phyloP scores from a whole-genome alignment of 1,140 invertebrate genomes.

The Microplitis demolitor region DNA sequence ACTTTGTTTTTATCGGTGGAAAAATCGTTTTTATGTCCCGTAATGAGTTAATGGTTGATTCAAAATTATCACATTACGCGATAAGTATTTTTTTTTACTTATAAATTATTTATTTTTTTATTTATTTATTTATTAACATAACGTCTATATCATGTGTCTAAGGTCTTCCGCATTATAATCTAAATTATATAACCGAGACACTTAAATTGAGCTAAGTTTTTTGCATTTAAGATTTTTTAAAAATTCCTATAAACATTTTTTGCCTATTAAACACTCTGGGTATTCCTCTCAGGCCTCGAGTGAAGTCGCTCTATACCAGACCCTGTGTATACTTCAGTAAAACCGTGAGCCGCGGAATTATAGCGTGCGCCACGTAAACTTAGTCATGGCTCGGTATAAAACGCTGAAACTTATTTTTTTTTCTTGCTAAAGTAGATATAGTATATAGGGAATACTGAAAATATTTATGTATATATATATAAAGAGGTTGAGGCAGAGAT shows the following conservation, averaged over 20 bases:
- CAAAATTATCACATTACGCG: neutral
- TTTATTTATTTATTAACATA: too few relatives aligned
- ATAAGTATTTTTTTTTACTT: neutral
- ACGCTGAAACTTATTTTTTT: neutral
- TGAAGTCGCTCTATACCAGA: too few relatives aligned
- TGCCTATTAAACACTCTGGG: neutral
- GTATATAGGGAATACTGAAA: neutral
- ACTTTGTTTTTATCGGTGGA: neutral
- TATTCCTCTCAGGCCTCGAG: neutral
- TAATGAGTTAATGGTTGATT: constrained; percentile 14
- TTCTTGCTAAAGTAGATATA: neutral
- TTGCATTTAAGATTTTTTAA: too few relatives aligned
- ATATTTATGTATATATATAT: too few relatives aligned
- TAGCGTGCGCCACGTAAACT: constrained; percentile 9
- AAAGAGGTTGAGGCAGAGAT: neutral
- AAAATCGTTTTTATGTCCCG: neutral
- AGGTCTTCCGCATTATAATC: too few relatives aligned
- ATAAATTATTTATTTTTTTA: too few relatives aligned
- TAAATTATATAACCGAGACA: too few relatives aligned
- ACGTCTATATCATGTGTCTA: too few relatives aligned
- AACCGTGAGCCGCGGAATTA: neutral
- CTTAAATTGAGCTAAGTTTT: too few relatives aligned
- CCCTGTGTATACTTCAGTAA: neutral
- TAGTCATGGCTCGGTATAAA: constrained; percentile 6
- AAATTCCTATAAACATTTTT: neutral